Evolutionary conservation across 2,797 vertebrate species (phyloP).

Genomic region (Paratrypauchen microcephalus): DNA sequence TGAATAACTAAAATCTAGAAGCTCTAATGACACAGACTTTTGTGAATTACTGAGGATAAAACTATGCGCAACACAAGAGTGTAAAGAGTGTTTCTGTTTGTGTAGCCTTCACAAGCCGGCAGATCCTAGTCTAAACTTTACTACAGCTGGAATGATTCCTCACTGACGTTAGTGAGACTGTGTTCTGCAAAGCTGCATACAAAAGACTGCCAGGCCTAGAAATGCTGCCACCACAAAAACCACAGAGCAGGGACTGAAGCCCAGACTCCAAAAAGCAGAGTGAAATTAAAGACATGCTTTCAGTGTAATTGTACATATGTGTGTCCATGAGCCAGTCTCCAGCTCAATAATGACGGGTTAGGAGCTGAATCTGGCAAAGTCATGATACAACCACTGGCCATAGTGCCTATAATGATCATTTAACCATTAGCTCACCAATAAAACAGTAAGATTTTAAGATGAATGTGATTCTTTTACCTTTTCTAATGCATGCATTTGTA

Average conservation of each 20-base stretch:
- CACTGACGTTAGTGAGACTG: conserved; percentile 40
- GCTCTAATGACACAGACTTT: background rate
- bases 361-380: conserved; percentile 43
- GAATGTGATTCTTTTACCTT: background rate
- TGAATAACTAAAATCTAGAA: too few species aligned
- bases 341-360: conserved; percentile 67
- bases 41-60: background rate
- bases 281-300: conserved; percentile 75
- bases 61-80: background rate
- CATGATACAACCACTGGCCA: conserved; percentile 39
- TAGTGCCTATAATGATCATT: conserved; percentile 31
- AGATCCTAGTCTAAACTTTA: conserved; percentile 59
- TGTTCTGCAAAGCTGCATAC: conserved; percentile 54
- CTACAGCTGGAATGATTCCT: conserved; percentile 60
- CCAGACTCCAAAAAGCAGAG: conserved; percentile 61
- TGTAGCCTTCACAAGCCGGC: conserved; percentile 58
- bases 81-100: conserved; percentile 61
- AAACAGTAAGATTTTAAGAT: background rate
- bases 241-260: conserved; percentile 63
- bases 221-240: conserved; percentile 69
- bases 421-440: conserved; percentile 36
- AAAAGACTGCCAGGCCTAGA: conserved; percentile 58
- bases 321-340: conserved; percentile 65
- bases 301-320: conserved; percentile 71
- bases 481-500: background rate